A percentile compares a stretch with the other conserved stretches of the same genome.
Conservation (phyloP, 2,797 vertebrate genomes). For the Enteromius anoplus region DNA sequence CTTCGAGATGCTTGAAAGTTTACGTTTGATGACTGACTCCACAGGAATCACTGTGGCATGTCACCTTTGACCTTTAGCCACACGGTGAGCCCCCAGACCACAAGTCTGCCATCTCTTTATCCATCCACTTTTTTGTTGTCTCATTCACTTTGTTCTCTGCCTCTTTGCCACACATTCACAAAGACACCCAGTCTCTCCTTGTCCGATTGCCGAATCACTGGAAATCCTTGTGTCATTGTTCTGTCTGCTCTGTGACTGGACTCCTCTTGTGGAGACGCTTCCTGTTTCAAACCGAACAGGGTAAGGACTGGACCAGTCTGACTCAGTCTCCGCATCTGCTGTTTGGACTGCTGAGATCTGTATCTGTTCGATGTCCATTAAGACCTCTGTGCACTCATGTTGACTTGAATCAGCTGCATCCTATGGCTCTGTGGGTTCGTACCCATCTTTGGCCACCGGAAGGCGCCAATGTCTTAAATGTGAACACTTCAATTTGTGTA, state of each 20-base stretch:
- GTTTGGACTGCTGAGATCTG: slow-evolving; percentile 31
- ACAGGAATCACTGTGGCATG: not conserved
- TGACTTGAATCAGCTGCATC: slow-evolving; percentile 85
- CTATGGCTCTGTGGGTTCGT: slow-evolving; percentile 73
- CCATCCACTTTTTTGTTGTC: slow-evolving; percentile 25
- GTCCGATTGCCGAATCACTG: slow-evolving; percentile 29
- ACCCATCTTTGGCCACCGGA: slow-evolving; percentile 78
- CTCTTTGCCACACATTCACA: slow-evolving; percentile 26
- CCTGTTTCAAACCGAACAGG: slow-evolving; percentile 33
- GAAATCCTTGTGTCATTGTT: slow-evolving; percentile 43
- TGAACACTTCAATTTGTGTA: slow-evolving; percentile 87
- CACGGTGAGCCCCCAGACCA: not conserved
- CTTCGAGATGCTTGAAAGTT: slow-evolving; percentile 3
- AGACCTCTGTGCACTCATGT: slow-evolving; percentile 83
- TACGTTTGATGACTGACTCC: slow-evolving; percentile 4
- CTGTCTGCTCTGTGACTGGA: slow-evolving; percentile 49
- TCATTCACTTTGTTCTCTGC: slow-evolving; percentile 27
- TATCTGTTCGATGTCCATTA: slow-evolving; percentile 59
- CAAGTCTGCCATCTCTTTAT: slow-evolving; percentile 1
- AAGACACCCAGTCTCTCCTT: slow-evolving; percentile 21
- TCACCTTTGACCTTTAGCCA: slow-evolving; percentile 18
- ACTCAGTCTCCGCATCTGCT: not conserved
- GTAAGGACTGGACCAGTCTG: slow-evolving; percentile 35
- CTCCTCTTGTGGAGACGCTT: slow-evolving; percentile 52
- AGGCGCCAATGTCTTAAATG: slow-evolving; percentile 86